Base-by-base conservation (phyloP, 2,113 vertebrate species). In the Catharus bicknelli region DNA sequence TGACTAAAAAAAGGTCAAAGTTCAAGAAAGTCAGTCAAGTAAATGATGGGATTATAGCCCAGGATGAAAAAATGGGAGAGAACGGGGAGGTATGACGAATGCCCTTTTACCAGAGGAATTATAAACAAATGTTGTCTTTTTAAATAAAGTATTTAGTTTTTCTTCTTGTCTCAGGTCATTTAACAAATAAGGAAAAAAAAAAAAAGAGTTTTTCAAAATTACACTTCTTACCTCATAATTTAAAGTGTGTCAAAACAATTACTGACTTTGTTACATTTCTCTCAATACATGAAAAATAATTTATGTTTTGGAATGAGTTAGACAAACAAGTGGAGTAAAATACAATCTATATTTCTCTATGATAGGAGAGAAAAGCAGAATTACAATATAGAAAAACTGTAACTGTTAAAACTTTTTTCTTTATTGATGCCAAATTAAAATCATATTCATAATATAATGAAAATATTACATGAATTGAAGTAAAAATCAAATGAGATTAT, bases 11-110 rank as follows among this genome's bases (percentile, higher is more conserved):
- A 82, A 93, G 58, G 42, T 45, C 55, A 90, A 83, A 88, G 88
- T 86, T 91, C 62, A 90, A 78, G 58, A 64, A 26, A 86, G 20
- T 16, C 53, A 61, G 53, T 73, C 61, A 73, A 86, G 68, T 50
- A 94, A 87, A 64, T 73, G 29, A 90, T 58, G 38, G 70, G 13
- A 86, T 85, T 90, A 86, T n/a, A 89, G 86, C 88, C 95, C 54
- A 88, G 61, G 70, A 78, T 53, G 36, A 92, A 96, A 95, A 88
- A 0, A 32, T 45, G 50, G 8, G 20, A 17, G 27, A 36, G 5
- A 19, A 10, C 1, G 2, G 13, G 10, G 18, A 89, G 15, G 34
- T 74, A 78, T 43, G 16, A 54, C 9, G 4, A 95, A 88, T 84
- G 30, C 3, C 63, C 32, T 77, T 95, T 93, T 36, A 83, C 23